Conservation (phyloP, 2,113 vertebrate species). For the Trachemys scripta region DNA sequence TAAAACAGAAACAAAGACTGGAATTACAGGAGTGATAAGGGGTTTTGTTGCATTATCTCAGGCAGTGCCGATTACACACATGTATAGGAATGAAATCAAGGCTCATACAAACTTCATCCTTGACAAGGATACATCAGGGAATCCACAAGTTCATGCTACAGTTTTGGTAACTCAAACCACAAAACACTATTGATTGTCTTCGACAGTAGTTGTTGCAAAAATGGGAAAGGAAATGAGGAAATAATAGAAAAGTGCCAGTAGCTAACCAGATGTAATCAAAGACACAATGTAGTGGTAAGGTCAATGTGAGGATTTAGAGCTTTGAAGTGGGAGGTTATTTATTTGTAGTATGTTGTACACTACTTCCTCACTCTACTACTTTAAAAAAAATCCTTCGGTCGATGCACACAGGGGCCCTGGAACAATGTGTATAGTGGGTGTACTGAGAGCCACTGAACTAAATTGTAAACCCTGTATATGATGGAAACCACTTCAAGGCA, state of each 20-base stretch:
- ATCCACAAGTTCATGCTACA: neutral
- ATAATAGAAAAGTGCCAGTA: neutral
- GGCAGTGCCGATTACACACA: neutral
- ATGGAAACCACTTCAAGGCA: too few species aligned
- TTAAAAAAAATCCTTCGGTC: neutral
- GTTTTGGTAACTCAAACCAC: neutral
- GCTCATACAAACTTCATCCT: neutral
- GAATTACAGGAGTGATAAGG: neutral
- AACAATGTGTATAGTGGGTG: too few species aligned
- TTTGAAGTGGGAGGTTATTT: neutral
- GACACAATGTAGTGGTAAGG: neutral
- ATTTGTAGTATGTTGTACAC: neutral
- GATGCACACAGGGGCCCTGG: neutral
- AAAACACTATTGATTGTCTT: neutral
- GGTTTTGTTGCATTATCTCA: constrained; percentile 2
- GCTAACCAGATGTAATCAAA: neutral
- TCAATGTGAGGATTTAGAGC: neutral
- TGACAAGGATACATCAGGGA: neutral
- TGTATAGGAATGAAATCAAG: neutral
- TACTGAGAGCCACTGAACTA: too few species aligned
- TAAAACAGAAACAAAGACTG: neutral
- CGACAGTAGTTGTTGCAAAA: neutral
- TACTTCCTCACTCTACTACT: neutral
- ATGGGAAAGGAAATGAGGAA: neutral
- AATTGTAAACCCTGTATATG: too few species aligned